Percentiles rank a stretch among this genome's conserved stretches.
phyloP scores from a whole-genome alignment of 2,797 vertebrate genomes.

The Spondyliosoma cantharus region DNA sequence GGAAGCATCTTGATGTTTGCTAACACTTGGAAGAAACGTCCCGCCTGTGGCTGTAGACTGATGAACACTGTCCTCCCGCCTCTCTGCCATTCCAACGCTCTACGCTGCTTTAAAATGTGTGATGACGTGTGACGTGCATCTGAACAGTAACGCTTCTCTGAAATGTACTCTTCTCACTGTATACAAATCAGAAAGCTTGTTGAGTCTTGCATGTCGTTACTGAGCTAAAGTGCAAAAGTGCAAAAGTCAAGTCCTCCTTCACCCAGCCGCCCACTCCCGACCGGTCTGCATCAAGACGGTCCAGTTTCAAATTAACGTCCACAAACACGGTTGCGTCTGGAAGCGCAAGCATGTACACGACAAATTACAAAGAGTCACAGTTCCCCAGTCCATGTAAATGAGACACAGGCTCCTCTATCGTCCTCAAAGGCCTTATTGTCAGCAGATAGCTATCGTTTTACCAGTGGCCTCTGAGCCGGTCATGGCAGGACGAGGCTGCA shows the following conservation, averaged over 20 bases:
- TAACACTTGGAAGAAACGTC: slow-evolving; percentile 34
- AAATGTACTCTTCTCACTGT: slow-evolving; percentile 28
- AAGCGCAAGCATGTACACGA: slow-evolving; percentile 55
- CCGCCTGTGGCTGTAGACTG: not conserved
- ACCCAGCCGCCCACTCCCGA: slow-evolving; percentile 61
- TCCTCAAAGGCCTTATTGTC: slow-evolving; percentile 81
- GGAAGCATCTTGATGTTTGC: slow-evolving; percentile 57
- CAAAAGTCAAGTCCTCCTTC: slow-evolving; percentile 65
- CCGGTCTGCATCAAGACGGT: slow-evolving; percentile 41
- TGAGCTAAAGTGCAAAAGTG: slow-evolving; percentile 56
- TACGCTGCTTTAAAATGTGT: slow-evolving; percentile 24
- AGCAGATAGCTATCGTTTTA: slow-evolving; percentile 68
- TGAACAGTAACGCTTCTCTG: slow-evolving; percentile 10
- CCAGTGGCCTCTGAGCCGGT: slow-evolving; percentile 55
- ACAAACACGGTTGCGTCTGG: slow-evolving; percentile 51
- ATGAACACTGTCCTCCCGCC: slow-evolving; percentile 7
- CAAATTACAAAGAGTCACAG: slow-evolving; percentile 80
- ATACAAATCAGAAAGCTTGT: slow-evolving; percentile 44
- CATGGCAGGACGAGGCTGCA: slow-evolving; percentile 17
- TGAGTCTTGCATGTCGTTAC: slow-evolving; percentile 44
- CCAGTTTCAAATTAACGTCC: slow-evolving; percentile 59
- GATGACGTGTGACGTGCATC: slow-evolving; percentile 12
- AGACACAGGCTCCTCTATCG: slow-evolving; percentile 63
- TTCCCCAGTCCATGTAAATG: slow-evolving; percentile 79
- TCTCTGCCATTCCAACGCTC: not conserved